Evolutionary conservation across 2,888 invertebrate species (phyloP).

Genomic region (Leptopilina myrica): DNA sequence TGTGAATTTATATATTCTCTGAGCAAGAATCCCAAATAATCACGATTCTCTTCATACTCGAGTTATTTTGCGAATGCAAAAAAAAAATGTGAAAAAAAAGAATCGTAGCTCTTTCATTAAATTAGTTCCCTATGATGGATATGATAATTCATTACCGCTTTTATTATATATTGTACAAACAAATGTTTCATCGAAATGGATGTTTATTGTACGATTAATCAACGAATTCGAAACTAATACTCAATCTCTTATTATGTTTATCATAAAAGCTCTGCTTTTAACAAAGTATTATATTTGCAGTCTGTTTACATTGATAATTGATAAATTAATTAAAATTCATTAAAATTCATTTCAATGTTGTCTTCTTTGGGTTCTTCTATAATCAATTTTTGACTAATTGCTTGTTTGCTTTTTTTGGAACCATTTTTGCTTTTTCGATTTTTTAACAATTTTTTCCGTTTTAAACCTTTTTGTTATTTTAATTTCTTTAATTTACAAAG

Average conservation of each 20-base stretch:
- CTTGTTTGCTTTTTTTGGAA: too few relatives aligned
- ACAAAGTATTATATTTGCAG: not conserved
- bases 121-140: not conserved
- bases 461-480: too few relatives aligned
- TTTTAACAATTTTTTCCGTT: too few relatives aligned
- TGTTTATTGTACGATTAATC: not conserved
- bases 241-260: not conserved
- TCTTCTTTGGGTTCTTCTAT: too few relatives aligned
- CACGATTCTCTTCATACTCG: not conserved
- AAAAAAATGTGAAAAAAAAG: not conserved
- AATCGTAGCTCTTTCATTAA: constrained; percentile 4
- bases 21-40: not conserved
- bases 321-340: too few relatives aligned
- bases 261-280: not conserved
- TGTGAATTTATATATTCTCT: not conserved
- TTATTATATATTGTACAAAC: constrained; percentile 1
- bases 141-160: not conserved
- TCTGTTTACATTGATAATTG: too few relatives aligned
- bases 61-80: not conserved
- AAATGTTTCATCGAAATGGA: not conserved
- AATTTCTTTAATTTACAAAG: too few relatives aligned
- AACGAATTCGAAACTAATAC: constrained; percentile 2
- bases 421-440: too few relatives aligned
- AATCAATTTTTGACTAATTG: too few relatives aligned
- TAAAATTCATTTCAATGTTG: too few relatives aligned